These are phyloP conservation scores for Drosophila nikananu DNA, from an alignment of 1,140 invertebrate genomes.

Conservation along the genomic window DNA sequence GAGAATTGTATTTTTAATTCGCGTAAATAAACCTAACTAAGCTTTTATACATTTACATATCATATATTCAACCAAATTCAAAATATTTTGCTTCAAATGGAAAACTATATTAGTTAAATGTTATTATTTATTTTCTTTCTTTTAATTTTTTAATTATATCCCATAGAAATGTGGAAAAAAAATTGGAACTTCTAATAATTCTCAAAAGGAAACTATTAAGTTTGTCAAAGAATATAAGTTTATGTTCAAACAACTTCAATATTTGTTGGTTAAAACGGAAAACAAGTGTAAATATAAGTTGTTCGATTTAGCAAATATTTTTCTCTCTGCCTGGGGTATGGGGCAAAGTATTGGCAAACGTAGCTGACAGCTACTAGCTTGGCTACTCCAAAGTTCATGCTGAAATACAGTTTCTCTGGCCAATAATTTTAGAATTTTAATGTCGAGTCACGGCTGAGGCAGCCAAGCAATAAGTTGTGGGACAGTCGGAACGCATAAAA, in stretches of 20 bases:
- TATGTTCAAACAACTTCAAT: not conserved
- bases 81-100: not conserved
- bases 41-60: not conserved
- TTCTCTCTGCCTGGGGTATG: conserved; percentile 11
- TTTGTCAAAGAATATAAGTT: no score
- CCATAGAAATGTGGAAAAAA: no score
- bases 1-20: no score
- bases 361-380: conserved; percentile 39
- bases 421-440: conserved; percentile 54
- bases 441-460: conserved; percentile 65
- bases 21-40: no score
- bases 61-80: not conserved
- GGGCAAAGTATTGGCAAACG: conserved; percentile 8
- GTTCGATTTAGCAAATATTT: not conserved
- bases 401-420: conserved; percentile 36
- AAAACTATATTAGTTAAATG: not conserved
- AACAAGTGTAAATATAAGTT: not conserved
- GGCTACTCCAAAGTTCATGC: conserved; percentile 53
- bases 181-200: no score
- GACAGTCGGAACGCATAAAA: conserved; percentile 58
- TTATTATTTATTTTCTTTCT: no score
- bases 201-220: no score
- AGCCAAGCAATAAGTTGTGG: conserved; percentile 45
- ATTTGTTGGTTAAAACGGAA: not conserved
- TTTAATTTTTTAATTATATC: no score